Base-by-base conservation (phyloP, 1,140 invertebrate species). In the Melanaphis sacchari region DNA sequence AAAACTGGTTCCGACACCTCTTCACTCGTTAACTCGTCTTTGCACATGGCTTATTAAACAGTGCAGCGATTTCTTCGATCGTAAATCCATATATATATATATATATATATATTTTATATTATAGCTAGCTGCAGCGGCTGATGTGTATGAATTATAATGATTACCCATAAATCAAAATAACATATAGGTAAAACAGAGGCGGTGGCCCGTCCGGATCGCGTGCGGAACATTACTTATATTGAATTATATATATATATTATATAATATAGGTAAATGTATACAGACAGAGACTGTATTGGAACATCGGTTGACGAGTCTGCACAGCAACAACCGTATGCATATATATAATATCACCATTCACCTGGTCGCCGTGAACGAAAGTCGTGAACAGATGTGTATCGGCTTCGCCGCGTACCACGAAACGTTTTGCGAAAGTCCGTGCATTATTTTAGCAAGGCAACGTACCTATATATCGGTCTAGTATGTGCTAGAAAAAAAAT, bases 381-480 rank as follows among this genome's bases (percentile, higher is more conserved):
- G 38, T 85, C 84, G 84, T 85, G 84, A 85, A 85, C 84, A 85
- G 84, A 85, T 85, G 38, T 31, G 40, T 85, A 85, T 85, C 84
- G 84, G 59, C 31, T 18, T n/a, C 31, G 31, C 4, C 54, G 26
- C 11, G 26, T 26, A 26, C 40, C 0, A 18, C 21, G 31, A 15
- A 43, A 43, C 82, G 82, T 31, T 43, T 41, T 31, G 38, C 84
- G 84, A 85, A 43, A 84, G 82, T 40, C 81, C 2, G 8, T 84
- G 31, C 1, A 40, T 41, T 41, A 40, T 40, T 40, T 82, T 82
- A 24, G n/a, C 38, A 22, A 31, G n/a, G n/a, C n/a, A n/a, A n/a
- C n/a, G n/a, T n/a, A n/a, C n/a, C n/a, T n/a, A 24, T 40, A 84
- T 41, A 41, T 40, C 9, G 40, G 40, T 38, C 24, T 40, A 40